Evolutionary conservation across 2,888 invertebrate genomes (phyloP).

Genomic region (Rhyacophila evoluta): DNA sequence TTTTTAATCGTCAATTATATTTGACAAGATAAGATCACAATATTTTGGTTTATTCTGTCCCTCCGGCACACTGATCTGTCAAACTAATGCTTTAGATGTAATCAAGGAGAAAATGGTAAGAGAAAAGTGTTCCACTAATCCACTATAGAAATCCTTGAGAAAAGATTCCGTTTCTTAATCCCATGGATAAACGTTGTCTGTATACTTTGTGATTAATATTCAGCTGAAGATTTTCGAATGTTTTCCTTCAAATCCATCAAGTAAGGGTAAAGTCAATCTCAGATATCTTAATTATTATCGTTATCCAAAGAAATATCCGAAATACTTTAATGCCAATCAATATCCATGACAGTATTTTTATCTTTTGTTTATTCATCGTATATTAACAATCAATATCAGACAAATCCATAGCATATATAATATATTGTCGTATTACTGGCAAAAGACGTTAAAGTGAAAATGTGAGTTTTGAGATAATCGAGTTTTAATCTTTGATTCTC

Average conservation of each 20-base stretch:
- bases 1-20: too few relatives aligned
- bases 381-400: too few relatives aligned
- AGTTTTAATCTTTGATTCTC: too few relatives aligned
- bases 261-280: not conserved
- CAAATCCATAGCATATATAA: too few relatives aligned
- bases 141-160: constrained; percentile 2
- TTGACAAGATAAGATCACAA: too few relatives aligned
- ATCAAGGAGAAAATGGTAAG: constrained; percentile 22
- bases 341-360: not conserved
- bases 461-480: too few relatives aligned
- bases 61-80: not conserved
- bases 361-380: not conserved
- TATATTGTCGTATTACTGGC: too few relatives aligned
- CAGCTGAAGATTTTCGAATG: not conserved
- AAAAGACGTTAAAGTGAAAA: too few relatives aligned
- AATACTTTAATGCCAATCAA: too few relatives aligned
- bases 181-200: constrained; percentile 5
- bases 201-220: constrained; percentile 17
- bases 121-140: constrained; percentile 22
- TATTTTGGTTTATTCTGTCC: not conserved
- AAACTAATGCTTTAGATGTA: constrained; percentile 24
- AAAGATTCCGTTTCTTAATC: constrained; percentile 4
- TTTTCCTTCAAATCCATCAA: not conserved
- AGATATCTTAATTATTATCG: not conserved
- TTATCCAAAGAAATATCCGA: not conserved